A percentile compares a stretch with the other conserved stretches of the same genome.
Conservation (phyloP, 2,113 vertebrate species). For the Xenopus borealis region DNA sequence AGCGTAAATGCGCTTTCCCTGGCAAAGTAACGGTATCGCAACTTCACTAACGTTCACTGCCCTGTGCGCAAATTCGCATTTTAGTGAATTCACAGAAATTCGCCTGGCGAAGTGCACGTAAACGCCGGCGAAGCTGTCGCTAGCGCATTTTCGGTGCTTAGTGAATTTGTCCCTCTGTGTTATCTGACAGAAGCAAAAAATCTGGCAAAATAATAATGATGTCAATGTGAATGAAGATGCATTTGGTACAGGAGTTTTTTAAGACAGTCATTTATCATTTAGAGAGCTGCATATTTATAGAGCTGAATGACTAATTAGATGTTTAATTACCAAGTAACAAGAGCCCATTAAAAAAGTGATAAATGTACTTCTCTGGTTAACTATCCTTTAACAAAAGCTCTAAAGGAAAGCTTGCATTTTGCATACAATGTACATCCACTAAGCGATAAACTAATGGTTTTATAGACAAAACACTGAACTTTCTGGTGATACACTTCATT, state of each 20-base stretch:
- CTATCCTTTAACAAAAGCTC: neutral
- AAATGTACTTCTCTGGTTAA: slow-evolving; percentile 18
- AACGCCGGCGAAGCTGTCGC: too few relatives aligned
- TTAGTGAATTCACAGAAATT: too few relatives aligned
- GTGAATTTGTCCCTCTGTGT: too few relatives aligned
- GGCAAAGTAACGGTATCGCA: too few relatives aligned
- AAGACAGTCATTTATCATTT: slow-evolving; percentile 27
- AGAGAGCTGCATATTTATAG: neutral
- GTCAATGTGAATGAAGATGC: slow-evolving; percentile 24
- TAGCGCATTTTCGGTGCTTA: too few relatives aligned
- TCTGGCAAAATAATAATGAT: slow-evolving; percentile 11
- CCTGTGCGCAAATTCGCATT: too few relatives aligned
- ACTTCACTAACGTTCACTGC: too few relatives aligned
- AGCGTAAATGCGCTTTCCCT: too few relatives aligned
- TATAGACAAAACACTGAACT: neutral
- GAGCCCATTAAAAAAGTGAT: slow-evolving; percentile 36
- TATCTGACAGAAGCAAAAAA: neutral
- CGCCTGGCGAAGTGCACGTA: too few relatives aligned
- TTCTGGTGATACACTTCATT: slow-evolving; percentile 17
- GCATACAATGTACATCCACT: too few relatives aligned
- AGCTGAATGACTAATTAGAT: slow-evolving; percentile 23
- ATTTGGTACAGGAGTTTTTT: slow-evolving; percentile 32
- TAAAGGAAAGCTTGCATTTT: neutral
- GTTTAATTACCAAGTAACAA: slow-evolving; percentile 43
- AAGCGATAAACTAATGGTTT: neutral